Percentiles rank a stretch among this genome's conserved stretches.
Conservation (phyloP, 2,797 vertebrate genomes). For the Sebastes oblongus region DNA sequence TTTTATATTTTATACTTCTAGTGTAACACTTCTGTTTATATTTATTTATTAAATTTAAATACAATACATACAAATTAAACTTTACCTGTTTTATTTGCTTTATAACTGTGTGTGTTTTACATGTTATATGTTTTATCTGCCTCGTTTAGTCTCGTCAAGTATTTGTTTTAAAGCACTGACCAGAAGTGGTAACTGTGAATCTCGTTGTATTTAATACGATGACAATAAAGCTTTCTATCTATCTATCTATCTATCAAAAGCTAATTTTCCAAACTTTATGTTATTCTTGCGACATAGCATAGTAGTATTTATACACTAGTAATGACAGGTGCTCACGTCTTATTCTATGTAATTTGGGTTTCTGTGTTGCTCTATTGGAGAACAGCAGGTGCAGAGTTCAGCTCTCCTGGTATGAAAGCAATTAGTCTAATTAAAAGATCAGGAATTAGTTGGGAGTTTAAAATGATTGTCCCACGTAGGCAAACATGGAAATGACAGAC, state of each 20-base stretch:
- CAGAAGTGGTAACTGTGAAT: no score
- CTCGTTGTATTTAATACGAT: no score
- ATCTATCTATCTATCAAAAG: background rate
- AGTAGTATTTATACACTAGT: background rate
- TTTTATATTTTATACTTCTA: no score
- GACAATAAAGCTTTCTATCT: no score
- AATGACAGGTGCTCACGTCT: conserved; percentile 62
- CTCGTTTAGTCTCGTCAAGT: no score
- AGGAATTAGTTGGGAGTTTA: conserved; percentile 70
- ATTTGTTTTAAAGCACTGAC: no score
- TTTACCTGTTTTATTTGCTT: no score
- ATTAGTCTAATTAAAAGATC: conserved; percentile 78
- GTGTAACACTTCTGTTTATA: no score
- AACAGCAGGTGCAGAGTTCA: conserved; percentile 70
- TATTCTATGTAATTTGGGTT: conserved; percentile 17
- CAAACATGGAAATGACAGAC: conserved; percentile 70
- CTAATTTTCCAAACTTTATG: background rate
- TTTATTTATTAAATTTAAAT: no score
- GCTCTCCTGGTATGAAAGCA: conserved; percentile 70
- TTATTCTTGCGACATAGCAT: conserved; percentile 36
- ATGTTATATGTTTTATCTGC: no score
- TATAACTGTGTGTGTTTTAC: no score
- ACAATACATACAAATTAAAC: no score
- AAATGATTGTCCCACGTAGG: conserved; percentile 59
- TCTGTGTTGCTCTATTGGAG: background rate